A percentile compares a stretch with the other conserved stretches of the same genome.
Evolutionary conservation across 2,888 invertebrate genomes (phyloP).

Genomic region (Pseudococcus jackbeardsleyi): DNA sequence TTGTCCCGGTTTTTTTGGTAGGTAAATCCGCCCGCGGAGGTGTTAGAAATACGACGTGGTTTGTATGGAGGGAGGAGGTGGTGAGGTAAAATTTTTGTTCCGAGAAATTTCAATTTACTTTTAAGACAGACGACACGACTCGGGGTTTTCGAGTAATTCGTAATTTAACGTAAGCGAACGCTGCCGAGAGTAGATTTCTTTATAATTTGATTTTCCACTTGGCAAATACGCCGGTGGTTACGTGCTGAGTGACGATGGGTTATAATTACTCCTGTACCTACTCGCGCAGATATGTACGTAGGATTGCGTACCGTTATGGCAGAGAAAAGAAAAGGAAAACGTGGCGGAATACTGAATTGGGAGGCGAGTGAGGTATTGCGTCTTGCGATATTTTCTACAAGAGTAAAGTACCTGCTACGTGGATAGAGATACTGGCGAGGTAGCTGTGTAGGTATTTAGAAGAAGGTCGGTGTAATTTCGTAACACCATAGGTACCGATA

Average conservation of each 20-base stretch:
- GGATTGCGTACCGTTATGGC: neutral
- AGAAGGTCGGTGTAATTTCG: neutral
- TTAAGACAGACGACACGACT: neutral
- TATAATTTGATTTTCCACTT: slow-evolving; percentile 27
- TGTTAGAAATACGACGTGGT: neutral
- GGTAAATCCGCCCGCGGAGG: neutral
- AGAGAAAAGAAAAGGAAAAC: neutral
- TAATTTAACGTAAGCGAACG: neutral
- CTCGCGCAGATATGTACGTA: neutral
- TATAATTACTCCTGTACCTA: neutral
- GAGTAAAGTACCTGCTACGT: no score
- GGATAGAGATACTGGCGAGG: no score
- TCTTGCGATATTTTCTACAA: no score
- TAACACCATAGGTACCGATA: neutral
- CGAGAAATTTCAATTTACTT: neutral
- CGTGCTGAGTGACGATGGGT: slow-evolving; percentile 10
- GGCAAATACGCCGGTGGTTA: slow-evolving; percentile 10
- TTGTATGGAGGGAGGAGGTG: neutral
- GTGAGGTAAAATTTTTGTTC: neutral
- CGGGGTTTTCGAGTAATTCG: neutral
- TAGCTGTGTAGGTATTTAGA: neutral
- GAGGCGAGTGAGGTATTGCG: no score
- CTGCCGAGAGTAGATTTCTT: neutral
- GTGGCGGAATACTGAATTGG: neutral
- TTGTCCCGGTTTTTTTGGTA: neutral